A percentile compares a stretch with the other conserved stretches of the same genome.
phyloP scores from a whole-genome alignment of 2,113 vertebrate species.

The Calidris pygmaea region DNA sequence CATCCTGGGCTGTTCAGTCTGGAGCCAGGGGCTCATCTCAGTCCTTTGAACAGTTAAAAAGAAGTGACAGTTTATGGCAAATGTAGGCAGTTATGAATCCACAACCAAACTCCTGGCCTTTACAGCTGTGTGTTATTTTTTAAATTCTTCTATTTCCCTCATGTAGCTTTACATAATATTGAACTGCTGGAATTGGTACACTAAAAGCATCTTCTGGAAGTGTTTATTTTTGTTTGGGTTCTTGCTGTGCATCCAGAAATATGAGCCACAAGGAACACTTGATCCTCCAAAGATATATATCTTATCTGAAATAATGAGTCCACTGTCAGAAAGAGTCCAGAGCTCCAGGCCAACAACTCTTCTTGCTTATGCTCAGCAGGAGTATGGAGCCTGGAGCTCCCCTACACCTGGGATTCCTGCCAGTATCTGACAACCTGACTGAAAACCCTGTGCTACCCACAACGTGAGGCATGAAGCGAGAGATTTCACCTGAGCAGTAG shows the following conservation, averaged over 20 bases:
- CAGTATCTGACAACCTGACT: background rate
- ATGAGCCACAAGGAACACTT: background rate
- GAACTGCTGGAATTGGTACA: background rate
- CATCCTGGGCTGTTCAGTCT: background rate
- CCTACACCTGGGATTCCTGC: background rate
- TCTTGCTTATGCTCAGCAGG: background rate
- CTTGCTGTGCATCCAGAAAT: background rate
- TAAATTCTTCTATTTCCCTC: background rate
- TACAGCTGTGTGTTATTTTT: background rate
- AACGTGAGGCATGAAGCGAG: background rate
- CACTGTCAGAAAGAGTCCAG: background rate
- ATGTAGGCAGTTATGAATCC: background rate
- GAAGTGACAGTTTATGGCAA: background rate
- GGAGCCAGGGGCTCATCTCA: background rate
- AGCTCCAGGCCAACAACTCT: background rate
- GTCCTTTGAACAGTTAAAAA: background rate
- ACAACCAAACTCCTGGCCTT: background rate
- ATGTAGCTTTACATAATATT: background rate
- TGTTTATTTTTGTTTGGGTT: background rate
- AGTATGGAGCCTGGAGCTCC: background rate
- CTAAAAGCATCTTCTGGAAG: background rate
- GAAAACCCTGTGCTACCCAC: background rate
- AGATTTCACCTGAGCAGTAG: background rate
- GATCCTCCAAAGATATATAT: background rate
- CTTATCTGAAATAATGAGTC: background rate